A percentile compares a stretch with the other conserved stretches of the same genome.
Evolutionary conservation across 2,888 invertebrate species (phyloP).

Genomic region (Campopleginae sp.): DNA sequence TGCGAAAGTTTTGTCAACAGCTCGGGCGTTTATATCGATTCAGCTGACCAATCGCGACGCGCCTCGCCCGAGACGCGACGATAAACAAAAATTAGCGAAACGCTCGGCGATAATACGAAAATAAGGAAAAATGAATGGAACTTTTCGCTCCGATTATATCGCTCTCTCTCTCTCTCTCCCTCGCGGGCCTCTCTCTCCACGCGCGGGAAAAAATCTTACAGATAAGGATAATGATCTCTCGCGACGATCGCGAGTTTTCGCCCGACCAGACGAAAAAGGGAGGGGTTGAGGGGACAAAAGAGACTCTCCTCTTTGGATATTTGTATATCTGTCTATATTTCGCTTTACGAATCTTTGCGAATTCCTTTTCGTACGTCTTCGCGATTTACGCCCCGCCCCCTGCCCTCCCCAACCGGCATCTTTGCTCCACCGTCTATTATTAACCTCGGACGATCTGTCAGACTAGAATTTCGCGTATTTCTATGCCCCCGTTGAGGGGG

Average conservation of each 20-base stretch:
- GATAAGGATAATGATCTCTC: conserved; percentile 14
- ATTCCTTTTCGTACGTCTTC: conserved; percentile 16
- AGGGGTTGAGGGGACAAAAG: background rate
- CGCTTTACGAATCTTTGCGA: conserved; percentile 26
- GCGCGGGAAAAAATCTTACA: conserved; percentile 53
- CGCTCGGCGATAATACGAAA: background rate
- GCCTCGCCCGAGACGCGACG: conserved; percentile 23
- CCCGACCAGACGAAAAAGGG: background rate
- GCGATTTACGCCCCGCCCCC: conserved; percentile 6
- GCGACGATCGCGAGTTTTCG: conserved; percentile 5
- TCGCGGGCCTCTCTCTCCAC: background rate
- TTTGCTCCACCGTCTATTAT: conserved; percentile 57
- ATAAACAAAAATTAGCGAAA: conserved; percentile 4
- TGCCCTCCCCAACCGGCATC: background rate
- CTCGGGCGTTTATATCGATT: conserved; percentile 41
- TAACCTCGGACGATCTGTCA: conserved; percentile 63
- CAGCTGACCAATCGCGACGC: conserved; percentile 40
- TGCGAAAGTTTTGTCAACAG: conserved; percentile 14
- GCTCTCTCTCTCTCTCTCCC: background rate
- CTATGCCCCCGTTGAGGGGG: background rate
- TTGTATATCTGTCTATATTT: background rate
- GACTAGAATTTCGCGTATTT: conserved; percentile 48
- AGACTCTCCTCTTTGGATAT: background rate
- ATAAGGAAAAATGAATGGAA: background rate
- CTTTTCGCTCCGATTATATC: background rate